A percentile compares a stretch with the other conserved stretches of the same genome.
phyloP scores from a whole-genome alignment of 2,888 invertebrate species.

The Melanostoma scalare region DNA sequence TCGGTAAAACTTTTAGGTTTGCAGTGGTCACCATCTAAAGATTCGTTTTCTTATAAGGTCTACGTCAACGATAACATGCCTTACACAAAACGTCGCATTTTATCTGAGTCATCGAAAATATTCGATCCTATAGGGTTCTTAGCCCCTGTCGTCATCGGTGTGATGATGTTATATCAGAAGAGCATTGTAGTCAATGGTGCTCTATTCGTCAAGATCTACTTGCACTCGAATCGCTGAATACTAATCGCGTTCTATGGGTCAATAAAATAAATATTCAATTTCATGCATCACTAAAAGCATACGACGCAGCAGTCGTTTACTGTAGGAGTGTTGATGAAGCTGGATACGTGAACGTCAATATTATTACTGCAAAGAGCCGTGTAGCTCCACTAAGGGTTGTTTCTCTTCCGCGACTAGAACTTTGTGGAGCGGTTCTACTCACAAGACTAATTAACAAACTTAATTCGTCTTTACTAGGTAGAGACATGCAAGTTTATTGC shows the following conservation, averaged over 20 bases:
- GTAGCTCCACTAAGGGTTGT: constrained; percentile 1
- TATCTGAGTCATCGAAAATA: constrained; percentile 27
- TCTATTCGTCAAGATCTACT: constrained; percentile 22
- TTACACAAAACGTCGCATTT: constrained; percentile 10
- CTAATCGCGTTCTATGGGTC: constrained; percentile 11
- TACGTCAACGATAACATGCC: not conserved
- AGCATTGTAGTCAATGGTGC: constrained; percentile 26
- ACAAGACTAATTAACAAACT: constrained; percentile 33
- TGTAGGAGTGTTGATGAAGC: constrained; percentile 15
- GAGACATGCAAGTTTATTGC: constrained; percentile 25
- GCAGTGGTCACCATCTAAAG: constrained; percentile 52
- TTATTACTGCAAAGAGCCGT: not conserved
- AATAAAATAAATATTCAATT: not conserved
- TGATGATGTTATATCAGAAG: constrained; percentile 52
- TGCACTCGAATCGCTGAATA: constrained; percentile 10
- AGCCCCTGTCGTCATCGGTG: constrained; percentile 53
- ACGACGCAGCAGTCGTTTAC: constrained; percentile 47
- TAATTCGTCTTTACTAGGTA: constrained; percentile 35
- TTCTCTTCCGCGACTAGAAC: constrained; percentile 9
- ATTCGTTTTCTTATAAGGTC: constrained; percentile 50
- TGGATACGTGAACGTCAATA: not conserved
- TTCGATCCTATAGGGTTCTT: constrained; percentile 66
- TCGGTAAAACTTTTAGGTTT: constrained; percentile 62
- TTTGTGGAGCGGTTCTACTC: constrained; percentile 9
- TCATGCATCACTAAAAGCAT: constrained; percentile 41